These are phyloP conservation scores for Sturmia bella DNA, from an alignment of 2,888 invertebrate species.

Conservation along the genomic window DNA sequence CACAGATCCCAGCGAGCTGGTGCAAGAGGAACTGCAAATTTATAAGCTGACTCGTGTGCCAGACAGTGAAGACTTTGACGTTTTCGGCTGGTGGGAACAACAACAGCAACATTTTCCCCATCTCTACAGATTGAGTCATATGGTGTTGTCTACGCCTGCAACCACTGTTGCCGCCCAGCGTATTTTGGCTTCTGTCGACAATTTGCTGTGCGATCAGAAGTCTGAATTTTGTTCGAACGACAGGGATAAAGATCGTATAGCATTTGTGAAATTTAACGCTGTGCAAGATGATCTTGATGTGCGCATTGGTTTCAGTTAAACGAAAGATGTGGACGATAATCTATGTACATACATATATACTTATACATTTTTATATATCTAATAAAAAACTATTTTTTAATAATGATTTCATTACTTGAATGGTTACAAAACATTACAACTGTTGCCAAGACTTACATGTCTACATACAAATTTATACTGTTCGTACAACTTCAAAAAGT, in stretches of 20 bases:
- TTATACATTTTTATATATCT: background rate
- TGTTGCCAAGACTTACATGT: too few relatives aligned
- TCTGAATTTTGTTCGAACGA: background rate
- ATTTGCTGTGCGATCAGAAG: conserved; percentile 10
- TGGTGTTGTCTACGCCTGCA: conserved; percentile 25
- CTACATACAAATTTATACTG: too few relatives aligned
- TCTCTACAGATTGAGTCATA: conserved; percentile 24
- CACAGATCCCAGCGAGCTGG: conserved; percentile 8
- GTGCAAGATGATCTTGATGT: background rate
- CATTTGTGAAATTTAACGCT: conserved; percentile 21
- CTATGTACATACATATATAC: background rate
- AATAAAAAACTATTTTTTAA: background rate
- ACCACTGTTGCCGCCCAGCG: background rate
- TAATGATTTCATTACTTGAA: too few relatives aligned
- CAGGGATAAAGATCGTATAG: background rate
- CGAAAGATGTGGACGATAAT: background rate
- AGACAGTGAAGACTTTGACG: conserved; percentile 35
- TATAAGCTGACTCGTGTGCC: conserved; percentile 27
- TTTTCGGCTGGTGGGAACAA: conserved; percentile 42
- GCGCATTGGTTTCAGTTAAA: background rate
- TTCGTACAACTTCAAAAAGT: too few relatives aligned
- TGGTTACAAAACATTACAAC: too few relatives aligned
- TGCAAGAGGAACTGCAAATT: conserved; percentile 20
- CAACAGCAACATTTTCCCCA: conserved; percentile 36
- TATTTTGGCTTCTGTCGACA: background rate